These are phyloP conservation scores for Folsomia manolachei DNA, from an alignment of 2,888 invertebrate genomes.

Conservation along the genomic window DNA sequence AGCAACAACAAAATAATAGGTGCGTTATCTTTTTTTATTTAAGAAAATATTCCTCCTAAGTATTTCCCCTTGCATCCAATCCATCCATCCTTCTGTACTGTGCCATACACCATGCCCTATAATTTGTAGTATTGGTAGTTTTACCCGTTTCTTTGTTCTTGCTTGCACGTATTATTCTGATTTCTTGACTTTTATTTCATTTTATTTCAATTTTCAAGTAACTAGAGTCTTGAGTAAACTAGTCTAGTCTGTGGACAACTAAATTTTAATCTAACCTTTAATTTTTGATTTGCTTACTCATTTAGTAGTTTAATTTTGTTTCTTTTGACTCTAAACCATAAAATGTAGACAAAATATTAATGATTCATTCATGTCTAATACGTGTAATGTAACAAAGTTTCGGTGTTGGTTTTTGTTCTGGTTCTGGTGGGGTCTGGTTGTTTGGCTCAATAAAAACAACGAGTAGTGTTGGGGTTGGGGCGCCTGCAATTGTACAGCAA, in stretches of 20 bases:
- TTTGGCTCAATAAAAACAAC: too few relatives aligned
- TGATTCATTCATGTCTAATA: not conserved
- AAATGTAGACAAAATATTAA: not conserved
- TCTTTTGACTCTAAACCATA: not conserved
- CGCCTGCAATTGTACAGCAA: not conserved
- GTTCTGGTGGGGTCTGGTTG: not conserved
- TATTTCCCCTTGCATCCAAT: not conserved
- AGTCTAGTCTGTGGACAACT: too few relatives aligned
- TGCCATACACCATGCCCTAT: not conserved
- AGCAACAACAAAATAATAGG: constrained; percentile 10
- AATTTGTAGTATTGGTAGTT: not conserved
- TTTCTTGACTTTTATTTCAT: not conserved
- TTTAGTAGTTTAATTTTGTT: not conserved
- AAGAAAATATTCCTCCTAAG: constrained; percentile 8
- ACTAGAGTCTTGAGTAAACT: too few relatives aligned
- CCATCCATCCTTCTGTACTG: not conserved
- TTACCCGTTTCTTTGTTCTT: not conserved
- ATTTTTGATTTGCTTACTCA: not conserved
- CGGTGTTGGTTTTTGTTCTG: constrained; percentile 1
- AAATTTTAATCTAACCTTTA: too few relatives aligned
- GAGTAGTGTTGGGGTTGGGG: not conserved
- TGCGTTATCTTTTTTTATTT: not conserved
- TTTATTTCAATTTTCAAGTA: not conserved
- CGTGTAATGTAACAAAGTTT: not conserved
- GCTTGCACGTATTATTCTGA: too few relatives aligned